Evolutionary conservation across 2,113 vertebrate species (phyloP).

Genomic region (Euleptes europaea): DNA sequence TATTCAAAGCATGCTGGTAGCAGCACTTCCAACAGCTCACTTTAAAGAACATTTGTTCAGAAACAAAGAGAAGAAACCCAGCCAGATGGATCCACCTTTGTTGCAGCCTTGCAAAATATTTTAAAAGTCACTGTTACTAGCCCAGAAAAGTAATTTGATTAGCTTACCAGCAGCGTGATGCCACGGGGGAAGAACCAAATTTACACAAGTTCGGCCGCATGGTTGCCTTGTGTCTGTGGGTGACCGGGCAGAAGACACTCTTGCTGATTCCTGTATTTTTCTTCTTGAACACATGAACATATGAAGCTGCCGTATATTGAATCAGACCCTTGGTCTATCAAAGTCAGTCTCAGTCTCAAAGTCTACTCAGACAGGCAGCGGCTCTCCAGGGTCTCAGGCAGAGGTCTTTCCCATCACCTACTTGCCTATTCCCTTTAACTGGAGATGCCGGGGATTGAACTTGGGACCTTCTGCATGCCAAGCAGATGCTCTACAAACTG

Average conservation of each 20-base stretch:
- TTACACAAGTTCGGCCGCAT: background rate
- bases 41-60: conserved; percentile 43
- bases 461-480: too few relatives aligned
- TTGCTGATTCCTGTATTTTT: background rate
- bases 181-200: background rate
- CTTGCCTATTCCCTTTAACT: too few relatives aligned
- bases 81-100: conserved; percentile 6
- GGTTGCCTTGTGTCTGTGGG: background rate
- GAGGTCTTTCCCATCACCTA: too few relatives aligned
- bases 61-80: background rate
- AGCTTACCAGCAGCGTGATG: too few relatives aligned
- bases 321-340: too few relatives aligned
- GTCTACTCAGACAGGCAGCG: too few relatives aligned
- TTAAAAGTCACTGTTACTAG: background rate
- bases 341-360: too few relatives aligned
- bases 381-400: too few relatives aligned
- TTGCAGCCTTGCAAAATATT: background rate
- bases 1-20: conserved; percentile 27
- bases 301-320: too few relatives aligned
- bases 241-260: background rate
- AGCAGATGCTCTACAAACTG: too few relatives aligned
- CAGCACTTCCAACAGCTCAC: conserved; percentile 50
- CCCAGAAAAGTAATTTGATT: background rate
- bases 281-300: background rate
- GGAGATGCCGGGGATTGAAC: too few relatives aligned